Conservation (phyloP, 1,140 invertebrate genomes). For the Geopemphigus sp. region DNA sequence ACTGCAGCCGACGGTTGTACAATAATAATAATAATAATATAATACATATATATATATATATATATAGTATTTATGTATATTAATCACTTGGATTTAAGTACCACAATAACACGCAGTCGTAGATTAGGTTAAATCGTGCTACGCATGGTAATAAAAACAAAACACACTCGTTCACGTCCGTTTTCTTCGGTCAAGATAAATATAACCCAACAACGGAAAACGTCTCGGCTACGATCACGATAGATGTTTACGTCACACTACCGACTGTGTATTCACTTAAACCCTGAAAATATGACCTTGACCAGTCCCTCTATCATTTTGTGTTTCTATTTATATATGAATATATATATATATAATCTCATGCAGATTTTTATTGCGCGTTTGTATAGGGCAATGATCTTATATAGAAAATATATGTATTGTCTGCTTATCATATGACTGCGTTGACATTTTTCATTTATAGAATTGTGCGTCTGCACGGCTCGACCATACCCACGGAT, state of each 20-base stretch:
- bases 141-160: conserved; percentile 5
- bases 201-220: no score
- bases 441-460: no score
- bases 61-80: background rate
- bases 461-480: no score
- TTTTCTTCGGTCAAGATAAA: no score
- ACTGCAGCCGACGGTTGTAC: background rate
- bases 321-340: background rate
- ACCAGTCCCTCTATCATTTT: background rate
- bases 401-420: background rate
- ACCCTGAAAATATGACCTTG: background rate
- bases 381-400: background rate
- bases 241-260: no score
- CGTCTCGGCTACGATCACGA: background rate
- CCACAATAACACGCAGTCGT: no score
- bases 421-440: no score
- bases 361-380: background rate
- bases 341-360: background rate
- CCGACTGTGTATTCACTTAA: background rate
- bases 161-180: background rate
- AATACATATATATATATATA: no score
- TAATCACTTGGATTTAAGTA: conserved; percentile 11
- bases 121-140: no score
- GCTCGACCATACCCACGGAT: no score
- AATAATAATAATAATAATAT: no score